Evolutionary conservation across 2,888 invertebrate genomes (phyloP).

Genomic region (Matsumyia berberina): DNA sequence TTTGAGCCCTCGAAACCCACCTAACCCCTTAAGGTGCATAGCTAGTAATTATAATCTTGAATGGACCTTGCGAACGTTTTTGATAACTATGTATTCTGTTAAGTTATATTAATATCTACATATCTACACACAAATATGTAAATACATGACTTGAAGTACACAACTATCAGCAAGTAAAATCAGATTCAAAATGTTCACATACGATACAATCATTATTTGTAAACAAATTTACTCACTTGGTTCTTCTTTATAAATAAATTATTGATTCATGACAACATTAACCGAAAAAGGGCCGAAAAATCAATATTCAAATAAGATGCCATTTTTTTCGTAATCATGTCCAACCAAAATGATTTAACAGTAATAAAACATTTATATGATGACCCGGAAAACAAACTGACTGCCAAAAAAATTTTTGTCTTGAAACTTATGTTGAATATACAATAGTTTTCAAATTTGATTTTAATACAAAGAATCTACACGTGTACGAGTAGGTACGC

Average conservation of each 20-base stretch:
- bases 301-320: slow-evolving; percentile 27
- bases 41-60: too few relatives aligned
- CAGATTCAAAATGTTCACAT: not conserved
- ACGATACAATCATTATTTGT: not conserved
- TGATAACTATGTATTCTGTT: too few relatives aligned
- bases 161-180: not conserved
- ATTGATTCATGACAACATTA: not conserved
- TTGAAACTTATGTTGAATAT: not conserved
- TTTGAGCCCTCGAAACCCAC: too few relatives aligned
- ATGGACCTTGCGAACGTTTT: too few relatives aligned
- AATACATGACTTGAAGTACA: not conserved
- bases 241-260: not conserved
- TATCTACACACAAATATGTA: too few relatives aligned
- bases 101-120: too few relatives aligned
- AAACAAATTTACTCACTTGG: not conserved
- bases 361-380: slow-evolving; percentile 20
- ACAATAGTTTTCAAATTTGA: too few relatives aligned
- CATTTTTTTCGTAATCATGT: slow-evolving; percentile 14
- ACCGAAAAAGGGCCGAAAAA: slow-evolving; percentile 38
- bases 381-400: slow-evolving; percentile 45
- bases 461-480: too few relatives aligned
- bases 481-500: too few relatives aligned
- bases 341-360: not conserved
- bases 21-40: too few relatives aligned
- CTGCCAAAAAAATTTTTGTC: not conserved